phyloP scores from a whole-genome alignment of 2,113 vertebrate genomes.

The Eurypyga helias region DNA sequence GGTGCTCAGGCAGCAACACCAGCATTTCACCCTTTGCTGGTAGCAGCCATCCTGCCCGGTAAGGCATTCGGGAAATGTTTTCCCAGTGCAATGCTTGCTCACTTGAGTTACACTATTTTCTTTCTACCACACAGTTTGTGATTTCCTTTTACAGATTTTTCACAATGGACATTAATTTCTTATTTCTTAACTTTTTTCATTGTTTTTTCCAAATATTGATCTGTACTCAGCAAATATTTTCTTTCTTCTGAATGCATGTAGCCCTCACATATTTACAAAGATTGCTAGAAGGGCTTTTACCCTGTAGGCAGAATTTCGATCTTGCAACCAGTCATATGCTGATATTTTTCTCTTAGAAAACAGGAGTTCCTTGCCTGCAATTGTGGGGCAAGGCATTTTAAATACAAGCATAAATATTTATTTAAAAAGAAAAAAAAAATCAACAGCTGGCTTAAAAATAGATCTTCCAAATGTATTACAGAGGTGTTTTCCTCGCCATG shows the following conservation, averaged over 20 bases:
- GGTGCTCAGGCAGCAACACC: neutral
- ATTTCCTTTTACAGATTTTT: neutral
- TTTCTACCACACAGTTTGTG: neutral
- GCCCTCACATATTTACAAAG: neutral
- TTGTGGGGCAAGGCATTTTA: neutral
- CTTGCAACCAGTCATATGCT: neutral
- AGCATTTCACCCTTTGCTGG: neutral
- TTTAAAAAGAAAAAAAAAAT: neutral
- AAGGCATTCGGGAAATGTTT: neutral
- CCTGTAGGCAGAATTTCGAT: neutral
- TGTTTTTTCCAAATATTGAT: neutral
- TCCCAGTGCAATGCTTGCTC: neutral
- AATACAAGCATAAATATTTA: neutral
- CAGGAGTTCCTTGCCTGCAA: neutral
- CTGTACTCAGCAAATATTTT: neutral
- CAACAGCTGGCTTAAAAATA: neutral
- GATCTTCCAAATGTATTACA: neutral
- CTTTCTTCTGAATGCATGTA: neutral
- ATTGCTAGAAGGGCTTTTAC: neutral
- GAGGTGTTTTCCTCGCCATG: neutral
- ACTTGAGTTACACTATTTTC: neutral
- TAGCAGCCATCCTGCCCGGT: accelerated
- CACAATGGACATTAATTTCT: neutral
- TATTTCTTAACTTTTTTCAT: neutral
- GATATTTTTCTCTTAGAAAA: neutral